These are phyloP conservation scores for Setophaga coronata DNA, from an alignment of 2,113 vertebrate genomes.

Conservation along the genomic window DNA sequence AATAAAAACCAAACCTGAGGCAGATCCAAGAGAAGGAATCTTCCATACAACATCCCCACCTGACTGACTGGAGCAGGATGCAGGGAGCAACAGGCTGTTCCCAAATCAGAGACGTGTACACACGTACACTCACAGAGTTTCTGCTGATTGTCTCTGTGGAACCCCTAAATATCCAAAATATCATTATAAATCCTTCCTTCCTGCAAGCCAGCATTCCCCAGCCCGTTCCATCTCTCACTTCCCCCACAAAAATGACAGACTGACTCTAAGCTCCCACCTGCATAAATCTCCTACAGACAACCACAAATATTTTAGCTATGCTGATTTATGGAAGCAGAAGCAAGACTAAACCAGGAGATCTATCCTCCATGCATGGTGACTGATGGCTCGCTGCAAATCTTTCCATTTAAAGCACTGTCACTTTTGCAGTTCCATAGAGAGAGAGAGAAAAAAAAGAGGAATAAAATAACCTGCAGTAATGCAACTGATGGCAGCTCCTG, in stretches of 20 bases:
- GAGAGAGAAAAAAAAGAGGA: neutral
- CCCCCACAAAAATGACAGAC: conserved; percentile 72
- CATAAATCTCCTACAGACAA: conserved; percentile 80
- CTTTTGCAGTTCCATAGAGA: neutral
- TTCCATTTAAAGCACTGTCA: conserved; percentile 64
- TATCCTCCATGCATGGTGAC: conserved; percentile 58
- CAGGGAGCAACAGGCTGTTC: neutral
- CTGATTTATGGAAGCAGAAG: conserved; percentile 77
- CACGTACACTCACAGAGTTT: neutral
- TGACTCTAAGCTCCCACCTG: conserved; percentile 74
- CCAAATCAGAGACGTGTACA: neutral
- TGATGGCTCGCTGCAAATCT: conserved; percentile 68
- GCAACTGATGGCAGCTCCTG: neutral
- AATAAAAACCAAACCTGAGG: neutral
- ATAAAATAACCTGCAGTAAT: conserved; percentile 5
- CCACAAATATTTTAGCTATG: conserved; percentile 81
- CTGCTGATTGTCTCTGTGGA: conserved; percentile 5
- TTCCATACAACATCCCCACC: neutral
- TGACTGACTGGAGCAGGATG: neutral
- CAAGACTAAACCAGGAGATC: conserved; percentile 65
- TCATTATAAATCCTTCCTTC: conserved; percentile 48
- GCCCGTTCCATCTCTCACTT: conserved; percentile 36
- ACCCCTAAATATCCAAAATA: conserved; percentile 24
- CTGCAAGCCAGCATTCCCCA: conserved; percentile 53
- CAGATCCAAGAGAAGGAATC: neutral